Evolutionary conservation across 1,140 invertebrate species (phyloP).

Genomic region (Sogatella furcifera): DNA sequence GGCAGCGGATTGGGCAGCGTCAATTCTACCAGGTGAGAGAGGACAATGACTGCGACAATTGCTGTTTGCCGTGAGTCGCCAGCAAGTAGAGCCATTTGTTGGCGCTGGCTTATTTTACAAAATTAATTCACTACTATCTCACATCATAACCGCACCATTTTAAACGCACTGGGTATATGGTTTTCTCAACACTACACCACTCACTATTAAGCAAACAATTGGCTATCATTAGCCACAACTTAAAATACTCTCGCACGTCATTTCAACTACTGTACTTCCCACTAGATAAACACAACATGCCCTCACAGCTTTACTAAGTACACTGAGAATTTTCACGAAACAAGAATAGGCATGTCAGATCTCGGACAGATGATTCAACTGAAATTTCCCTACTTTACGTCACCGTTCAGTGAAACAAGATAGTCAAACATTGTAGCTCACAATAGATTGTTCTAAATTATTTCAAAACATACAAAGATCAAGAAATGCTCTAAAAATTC

Average conservation of each 20-base stretch:
- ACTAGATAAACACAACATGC: no score
- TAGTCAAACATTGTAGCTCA: no score
- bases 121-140: constrained; percentile 2
- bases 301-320: no score
- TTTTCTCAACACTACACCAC: not conserved
- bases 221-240: not conserved
- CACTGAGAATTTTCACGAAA: no score
- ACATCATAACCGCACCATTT: not conserved
- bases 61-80: not conserved
- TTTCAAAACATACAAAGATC: no score
- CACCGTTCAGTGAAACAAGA: no score
- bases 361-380: no score
- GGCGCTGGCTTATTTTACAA: not conserved
- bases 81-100: no score
- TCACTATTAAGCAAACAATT: not conserved
- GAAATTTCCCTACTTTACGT: no score
- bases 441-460: no score
- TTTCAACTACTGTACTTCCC: not conserved
- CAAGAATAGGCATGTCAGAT: no score
- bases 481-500: no score
- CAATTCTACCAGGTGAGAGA: not conserved
- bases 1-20: not conserved
- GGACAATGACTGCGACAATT: not conserved
- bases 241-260: not conserved
- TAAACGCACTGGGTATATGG: not conserved